Evolutionary conservation across 1,140 invertebrate genomes (phyloP).

Genomic region (Asbolus verrucosus): DNA sequence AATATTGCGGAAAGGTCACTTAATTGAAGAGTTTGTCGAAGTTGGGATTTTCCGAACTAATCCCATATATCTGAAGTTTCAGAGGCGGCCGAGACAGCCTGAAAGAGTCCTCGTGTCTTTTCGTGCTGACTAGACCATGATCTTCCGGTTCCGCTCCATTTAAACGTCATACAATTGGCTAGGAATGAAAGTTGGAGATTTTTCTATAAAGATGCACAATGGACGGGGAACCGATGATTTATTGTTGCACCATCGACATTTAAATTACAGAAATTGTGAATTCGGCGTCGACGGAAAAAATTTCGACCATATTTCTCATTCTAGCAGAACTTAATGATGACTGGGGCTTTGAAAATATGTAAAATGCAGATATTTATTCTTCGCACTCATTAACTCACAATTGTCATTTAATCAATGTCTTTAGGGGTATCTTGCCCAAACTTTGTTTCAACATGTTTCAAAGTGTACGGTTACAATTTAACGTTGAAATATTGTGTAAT

Average conservation of each 20-base stretch:
- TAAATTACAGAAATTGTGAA: background rate
- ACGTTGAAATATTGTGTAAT: no score
- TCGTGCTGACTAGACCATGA: slow-evolving; percentile 24
- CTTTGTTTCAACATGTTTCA: no score
- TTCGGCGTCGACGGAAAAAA: no score
- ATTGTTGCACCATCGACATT: background rate
- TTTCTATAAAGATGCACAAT: slow-evolving; percentile 7
- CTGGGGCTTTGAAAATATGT: no score
- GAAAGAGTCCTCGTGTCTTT: slow-evolving; percentile 26
- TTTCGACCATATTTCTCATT: no score
- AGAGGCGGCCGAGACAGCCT: background rate
- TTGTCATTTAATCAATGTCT: no score
- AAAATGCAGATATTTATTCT: no score
- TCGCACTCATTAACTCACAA: no score
- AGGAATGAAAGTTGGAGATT: slow-evolving; percentile 12
- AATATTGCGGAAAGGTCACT: slow-evolving; percentile 26
- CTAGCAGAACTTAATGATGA: no score
- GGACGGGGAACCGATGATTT: background rate
- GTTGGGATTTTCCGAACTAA: slow-evolving; percentile 22
- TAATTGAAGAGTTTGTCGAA: slow-evolving; percentile 26
- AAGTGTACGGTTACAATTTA: no score
- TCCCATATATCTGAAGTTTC: slow-evolving; percentile 32
- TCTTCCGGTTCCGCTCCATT: slow-evolving; percentile 45
- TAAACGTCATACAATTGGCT: slow-evolving; percentile 36
- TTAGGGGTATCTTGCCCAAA: no score